These are phyloP conservation scores for Turnix velox DNA, from an alignment of 2,113 vertebrate species.

Conservation along the genomic window DNA sequence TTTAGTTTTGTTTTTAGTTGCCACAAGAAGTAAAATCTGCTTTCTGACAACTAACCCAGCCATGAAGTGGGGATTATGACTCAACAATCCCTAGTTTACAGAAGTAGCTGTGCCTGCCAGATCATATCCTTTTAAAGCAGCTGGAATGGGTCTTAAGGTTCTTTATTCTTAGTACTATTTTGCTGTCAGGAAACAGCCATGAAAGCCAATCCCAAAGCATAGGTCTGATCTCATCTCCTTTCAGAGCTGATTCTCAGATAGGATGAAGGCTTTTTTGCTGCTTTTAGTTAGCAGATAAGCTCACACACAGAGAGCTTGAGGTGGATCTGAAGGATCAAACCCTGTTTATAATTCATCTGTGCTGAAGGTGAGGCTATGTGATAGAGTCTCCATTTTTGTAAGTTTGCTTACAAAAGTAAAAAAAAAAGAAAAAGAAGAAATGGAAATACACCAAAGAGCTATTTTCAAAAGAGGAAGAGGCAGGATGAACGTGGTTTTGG, in stretches of 20 bases:
- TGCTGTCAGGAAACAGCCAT: slow-evolving; percentile 35
- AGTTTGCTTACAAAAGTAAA: neutral
- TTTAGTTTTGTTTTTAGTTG: neutral
- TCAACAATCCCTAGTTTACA: neutral
- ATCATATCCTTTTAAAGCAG: slow-evolving; percentile 7
- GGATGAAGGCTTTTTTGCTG: slow-evolving; percentile 56
- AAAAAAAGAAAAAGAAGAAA: neutral
- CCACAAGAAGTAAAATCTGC: neutral
- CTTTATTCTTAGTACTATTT: slow-evolving; percentile 42
- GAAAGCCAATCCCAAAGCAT: slow-evolving; percentile 40
- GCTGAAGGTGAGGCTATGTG: slow-evolving; percentile 54
- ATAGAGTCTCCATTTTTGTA: slow-evolving; percentile 63
- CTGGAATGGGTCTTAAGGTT: neutral
- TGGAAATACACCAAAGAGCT: slow-evolving; percentile 33
- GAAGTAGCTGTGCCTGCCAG: neutral
- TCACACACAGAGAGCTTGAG: slow-evolving; percentile 53
- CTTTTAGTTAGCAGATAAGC: slow-evolving; percentile 62
- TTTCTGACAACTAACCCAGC: neutral
- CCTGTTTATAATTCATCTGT: slow-evolving; percentile 59
- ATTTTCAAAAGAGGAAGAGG: slow-evolving; percentile 44
- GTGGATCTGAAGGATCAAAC: slow-evolving; percentile 62
- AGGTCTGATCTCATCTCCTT: slow-evolving; percentile 51
- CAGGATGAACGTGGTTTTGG: slow-evolving; percentile 13
- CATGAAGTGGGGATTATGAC: neutral
- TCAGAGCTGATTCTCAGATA: slow-evolving; percentile 55